Percentiles rank a stretch among this genome's conserved stretches.
Conservation (phyloP, 2,888 invertebrate species). For the Tenthredo notha region DNA sequence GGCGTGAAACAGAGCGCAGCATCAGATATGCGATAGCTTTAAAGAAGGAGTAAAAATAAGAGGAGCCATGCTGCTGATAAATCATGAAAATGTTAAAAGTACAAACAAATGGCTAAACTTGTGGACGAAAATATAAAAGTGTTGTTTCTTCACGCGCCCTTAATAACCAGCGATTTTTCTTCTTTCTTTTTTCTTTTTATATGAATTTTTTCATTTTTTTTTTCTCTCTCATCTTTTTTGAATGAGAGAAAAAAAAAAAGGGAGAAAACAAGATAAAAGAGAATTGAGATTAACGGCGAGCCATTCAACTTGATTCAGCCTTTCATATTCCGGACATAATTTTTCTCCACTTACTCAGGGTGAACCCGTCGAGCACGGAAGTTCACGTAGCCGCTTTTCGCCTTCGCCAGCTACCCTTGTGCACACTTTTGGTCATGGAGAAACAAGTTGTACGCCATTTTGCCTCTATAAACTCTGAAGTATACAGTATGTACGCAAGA, state of each 20-base stretch:
- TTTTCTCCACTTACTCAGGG: conserved; percentile 26
- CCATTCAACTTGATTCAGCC: conserved; percentile 18
- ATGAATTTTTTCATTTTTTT: not conserved
- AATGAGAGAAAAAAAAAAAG: not conserved
- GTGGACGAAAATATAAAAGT: no score
- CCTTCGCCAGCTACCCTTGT: not conserved
- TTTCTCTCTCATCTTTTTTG: not conserved
- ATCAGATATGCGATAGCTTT: not conserved
- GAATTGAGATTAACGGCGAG: conserved; percentile 25
- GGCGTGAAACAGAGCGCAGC: not conserved
- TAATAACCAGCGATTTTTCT: not conserved
- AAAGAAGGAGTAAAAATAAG: not conserved
- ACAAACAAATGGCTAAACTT: not conserved
- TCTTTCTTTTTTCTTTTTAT: not conserved
- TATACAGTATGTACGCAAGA: not conserved
- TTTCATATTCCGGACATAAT: conserved; percentile 34
- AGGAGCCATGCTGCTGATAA: not conserved
- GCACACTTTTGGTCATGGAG: not conserved
- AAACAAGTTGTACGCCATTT: conserved; percentile 25
- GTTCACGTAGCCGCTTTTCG: not conserved
- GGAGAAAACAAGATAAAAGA: not conserved
- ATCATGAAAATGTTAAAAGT: not conserved
- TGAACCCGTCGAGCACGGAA: not conserved
- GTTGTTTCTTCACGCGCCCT: no score
- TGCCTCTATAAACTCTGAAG: conserved; percentile 12